Base-by-base conservation (phyloP, 35 echinoderm and acorn worm genomes). In the Anneissia japonica region DNA sequence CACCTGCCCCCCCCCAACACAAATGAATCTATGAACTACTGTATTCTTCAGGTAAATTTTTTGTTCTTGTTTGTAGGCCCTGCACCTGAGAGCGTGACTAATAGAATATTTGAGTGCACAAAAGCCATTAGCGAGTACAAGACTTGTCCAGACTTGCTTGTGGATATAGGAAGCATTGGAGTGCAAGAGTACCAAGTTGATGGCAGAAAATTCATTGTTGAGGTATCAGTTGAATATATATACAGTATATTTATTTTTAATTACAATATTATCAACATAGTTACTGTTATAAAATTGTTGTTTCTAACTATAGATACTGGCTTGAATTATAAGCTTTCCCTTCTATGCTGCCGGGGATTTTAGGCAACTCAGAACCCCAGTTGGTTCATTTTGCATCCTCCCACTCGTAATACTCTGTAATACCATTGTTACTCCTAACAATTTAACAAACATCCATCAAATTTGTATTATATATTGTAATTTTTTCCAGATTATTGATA, bases 61-160 rank as follows among this genome's bases (percentile, higher is more conserved):
- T 43, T 64, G 10, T 11, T 64, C 26, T 64, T 64, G 1, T 64
- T 37, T 73, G 7, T 37, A 97, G 91, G 94, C 13, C 91, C 91
- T 72, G 91, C 94, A 32, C 91, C 91, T 40, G 91, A 90, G 35
- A 85, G 36, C 21, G 79, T 97, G 30, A 93, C 91, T 34, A 91
- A 94, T 72, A 83, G 83, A 45, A 99, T 99, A 38, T 99, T 81
- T 45, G 89, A 99, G 74, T 31, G 84, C 35, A 94, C 90, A 74
- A 93, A 90, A 79, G 74, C 74, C 0, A 90, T 94, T 33, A 74
- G 76, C 21, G 87, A 91, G n/a, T 91, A 93, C 87, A 88, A 76
- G 34, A 91, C 89, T 32, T 99, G 96, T 77, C 75, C 33, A 36
- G 88, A 79, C 73, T 31, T 94, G 0, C 72, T 84, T 29, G 86